Conservation (phyloP, 2,113 vertebrate species). For the Equus przewalskii region DNA sequence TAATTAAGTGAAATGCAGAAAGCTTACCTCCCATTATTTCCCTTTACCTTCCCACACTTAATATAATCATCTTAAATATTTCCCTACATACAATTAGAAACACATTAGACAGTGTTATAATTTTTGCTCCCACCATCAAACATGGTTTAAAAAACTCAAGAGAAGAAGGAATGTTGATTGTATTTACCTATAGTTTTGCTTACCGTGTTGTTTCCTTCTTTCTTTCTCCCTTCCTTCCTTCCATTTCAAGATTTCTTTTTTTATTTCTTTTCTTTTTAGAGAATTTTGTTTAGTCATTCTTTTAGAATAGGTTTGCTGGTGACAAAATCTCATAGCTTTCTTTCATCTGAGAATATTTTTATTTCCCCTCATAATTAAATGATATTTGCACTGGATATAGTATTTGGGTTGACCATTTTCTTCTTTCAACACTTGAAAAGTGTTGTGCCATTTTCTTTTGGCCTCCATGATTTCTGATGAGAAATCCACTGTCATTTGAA, state of each 20-base stretch:
- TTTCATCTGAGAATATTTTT: background rate
- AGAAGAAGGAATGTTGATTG: background rate
- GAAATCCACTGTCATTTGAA: background rate
- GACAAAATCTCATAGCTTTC: background rate
- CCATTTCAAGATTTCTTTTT: background rate
- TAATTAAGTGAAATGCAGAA: conserved; percentile 8
- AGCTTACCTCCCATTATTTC: background rate
- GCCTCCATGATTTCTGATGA: background rate
- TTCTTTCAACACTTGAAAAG: background rate
- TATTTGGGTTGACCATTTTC: background rate
- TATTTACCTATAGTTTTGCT: background rate
- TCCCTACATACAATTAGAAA: background rate
- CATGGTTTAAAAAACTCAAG: background rate
- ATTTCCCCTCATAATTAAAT: background rate
- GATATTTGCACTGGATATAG: background rate
- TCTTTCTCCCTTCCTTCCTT: background rate
- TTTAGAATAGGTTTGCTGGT: background rate
- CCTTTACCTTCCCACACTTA: background rate
- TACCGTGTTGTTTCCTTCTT: background rate
- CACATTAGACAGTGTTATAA: background rate
- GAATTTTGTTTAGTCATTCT: background rate
- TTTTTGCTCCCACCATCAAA: background rate
- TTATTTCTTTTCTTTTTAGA: background rate
- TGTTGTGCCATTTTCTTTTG: background rate
- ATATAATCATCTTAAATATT: background rate